These are phyloP conservation scores for Bubo blakistoni DNA, from an alignment of 2,113 vertebrate species.

Conservation along the genomic window DNA sequence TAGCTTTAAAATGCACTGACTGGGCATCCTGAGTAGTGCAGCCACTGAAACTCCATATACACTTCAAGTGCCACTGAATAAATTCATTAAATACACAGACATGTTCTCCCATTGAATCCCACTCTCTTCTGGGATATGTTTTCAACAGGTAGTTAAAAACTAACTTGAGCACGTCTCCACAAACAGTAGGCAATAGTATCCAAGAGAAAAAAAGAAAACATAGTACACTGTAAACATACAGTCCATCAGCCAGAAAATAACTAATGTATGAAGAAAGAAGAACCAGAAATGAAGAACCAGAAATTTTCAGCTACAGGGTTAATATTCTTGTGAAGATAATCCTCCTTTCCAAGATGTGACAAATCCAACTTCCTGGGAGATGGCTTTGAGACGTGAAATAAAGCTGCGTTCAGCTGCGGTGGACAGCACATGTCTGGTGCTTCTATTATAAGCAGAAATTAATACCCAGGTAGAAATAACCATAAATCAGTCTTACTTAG, in stretches of 20 bases:
- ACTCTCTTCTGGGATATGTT: background rate
- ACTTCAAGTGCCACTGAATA: background rate
- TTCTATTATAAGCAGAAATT: conserved; percentile 64
- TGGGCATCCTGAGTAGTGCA: background rate
- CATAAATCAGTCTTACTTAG: conserved; percentile 67
- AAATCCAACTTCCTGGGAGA: conserved; percentile 52
- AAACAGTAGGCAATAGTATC: background rate
- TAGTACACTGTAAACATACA: background rate
- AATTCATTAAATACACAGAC: background rate
- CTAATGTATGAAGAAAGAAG: background rate
- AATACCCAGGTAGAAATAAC: conserved; percentile 73
- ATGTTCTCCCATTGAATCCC: background rate
- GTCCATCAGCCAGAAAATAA: background rate
- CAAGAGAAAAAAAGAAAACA: background rate
- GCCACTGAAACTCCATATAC: background rate
- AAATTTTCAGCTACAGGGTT: background rate
- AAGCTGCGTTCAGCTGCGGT: conserved; percentile 14
- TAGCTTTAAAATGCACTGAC: background rate
- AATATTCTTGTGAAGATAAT: conserved; percentile 8
- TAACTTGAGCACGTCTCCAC: background rate
- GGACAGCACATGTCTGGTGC: conserved; percentile 19
- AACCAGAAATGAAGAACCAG: background rate
- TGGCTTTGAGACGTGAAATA: conserved; percentile 28
- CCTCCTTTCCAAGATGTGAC: conserved; percentile 41
- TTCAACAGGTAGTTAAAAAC: background rate